phyloP scores from a whole-genome alignment of 2,113 vertebrate genomes.

The Copsychus sechellarum region DNA sequence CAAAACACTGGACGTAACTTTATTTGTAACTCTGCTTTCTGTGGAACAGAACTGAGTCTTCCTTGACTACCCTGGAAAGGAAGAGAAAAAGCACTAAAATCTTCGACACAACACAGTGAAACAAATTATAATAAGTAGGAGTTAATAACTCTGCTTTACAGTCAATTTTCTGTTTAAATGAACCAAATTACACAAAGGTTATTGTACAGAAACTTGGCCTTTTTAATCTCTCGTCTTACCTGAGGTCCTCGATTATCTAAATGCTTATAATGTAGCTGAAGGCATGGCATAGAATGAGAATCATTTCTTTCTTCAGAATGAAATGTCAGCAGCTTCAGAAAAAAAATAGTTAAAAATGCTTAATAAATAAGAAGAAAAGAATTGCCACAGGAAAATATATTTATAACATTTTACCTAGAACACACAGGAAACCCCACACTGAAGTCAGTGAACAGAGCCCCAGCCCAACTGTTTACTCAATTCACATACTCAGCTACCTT shows the following conservation, averaged over 20 bases:
- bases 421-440: background rate
- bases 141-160: background rate
- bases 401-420: background rate
- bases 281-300: conserved; percentile 74
- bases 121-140: background rate
- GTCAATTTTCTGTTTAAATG: background rate
- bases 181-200: background rate
- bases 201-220: background rate
- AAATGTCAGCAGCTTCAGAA: conserved; percentile 88
- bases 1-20: conserved; percentile 84
- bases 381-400: background rate
- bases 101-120: background rate
- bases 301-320: conserved; percentile 72
- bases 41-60: conserved; percentile 89
- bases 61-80: conserved; percentile 86
- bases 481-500: background rate
- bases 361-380: background rate
- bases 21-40: conserved; percentile 91
- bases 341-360: background rate
- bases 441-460: background rate
- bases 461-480: background rate
- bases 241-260: conserved; percentile 90
- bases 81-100: background rate
- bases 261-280: conserved; percentile 94
- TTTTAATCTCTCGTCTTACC: conserved; percentile 73